Conservation (phyloP, 1,140 invertebrate genomes). For the Trichonephila inaurata region DNA sequence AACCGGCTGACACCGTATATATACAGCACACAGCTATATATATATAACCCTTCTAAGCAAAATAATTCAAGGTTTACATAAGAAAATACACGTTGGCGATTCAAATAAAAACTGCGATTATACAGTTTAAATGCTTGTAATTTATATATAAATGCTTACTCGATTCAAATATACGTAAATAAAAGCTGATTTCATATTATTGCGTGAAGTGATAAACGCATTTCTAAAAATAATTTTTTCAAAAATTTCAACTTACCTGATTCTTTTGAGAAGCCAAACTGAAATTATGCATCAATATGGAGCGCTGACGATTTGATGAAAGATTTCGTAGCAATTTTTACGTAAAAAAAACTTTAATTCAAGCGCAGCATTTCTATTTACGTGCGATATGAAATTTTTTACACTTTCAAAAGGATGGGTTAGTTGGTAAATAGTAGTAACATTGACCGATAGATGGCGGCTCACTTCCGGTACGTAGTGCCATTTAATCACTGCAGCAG, state of each 20-base stretch:
- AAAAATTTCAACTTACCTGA: background rate
- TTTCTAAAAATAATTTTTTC: background rate
- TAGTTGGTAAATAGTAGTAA: background rate
- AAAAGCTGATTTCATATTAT: background rate
- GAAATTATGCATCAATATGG: background rate
- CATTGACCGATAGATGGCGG: slow-evolving; percentile 59
- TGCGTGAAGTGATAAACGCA: background rate
- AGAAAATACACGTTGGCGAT: too few species aligned
- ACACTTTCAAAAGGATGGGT: slow-evolving; percentile 14
- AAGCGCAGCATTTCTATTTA: slow-evolving; percentile 15
- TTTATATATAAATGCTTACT: background rate
- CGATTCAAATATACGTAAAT: background rate
- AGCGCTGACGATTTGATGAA: background rate
- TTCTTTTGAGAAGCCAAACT: background rate
- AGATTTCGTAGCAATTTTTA: background rate
- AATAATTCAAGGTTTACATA: background rate
- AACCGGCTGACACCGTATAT: background rate
- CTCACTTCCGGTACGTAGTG: background rate
- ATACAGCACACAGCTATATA: background rate
- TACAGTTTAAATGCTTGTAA: background rate
- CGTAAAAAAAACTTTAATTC: background rate
- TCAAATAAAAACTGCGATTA: background rate
- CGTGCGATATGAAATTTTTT: background rate
- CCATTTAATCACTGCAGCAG: slow-evolving; percentile 7
- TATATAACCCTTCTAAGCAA: background rate